phyloP scores from a whole-genome alignment of 1,140 invertebrate genomes.

The Reticulitermes speratus region DNA sequence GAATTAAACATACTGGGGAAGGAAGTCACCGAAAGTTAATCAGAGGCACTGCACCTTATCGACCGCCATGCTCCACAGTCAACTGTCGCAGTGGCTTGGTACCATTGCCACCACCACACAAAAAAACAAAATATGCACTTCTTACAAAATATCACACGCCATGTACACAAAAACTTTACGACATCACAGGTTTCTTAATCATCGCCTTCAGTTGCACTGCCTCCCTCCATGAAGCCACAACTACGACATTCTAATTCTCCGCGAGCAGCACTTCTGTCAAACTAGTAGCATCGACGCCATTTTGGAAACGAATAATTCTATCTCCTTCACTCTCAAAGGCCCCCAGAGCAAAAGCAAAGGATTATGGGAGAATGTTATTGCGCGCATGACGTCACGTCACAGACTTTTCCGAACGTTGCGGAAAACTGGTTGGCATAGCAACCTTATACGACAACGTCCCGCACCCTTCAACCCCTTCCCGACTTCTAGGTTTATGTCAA shows the following conservation, averaged over 20 bases:
- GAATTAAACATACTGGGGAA: neutral
- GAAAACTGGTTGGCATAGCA: slow-evolving; percentile 14
- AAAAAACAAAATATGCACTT: neutral
- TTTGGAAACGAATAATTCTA: slow-evolving; percentile 2
- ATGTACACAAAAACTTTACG: neutral
- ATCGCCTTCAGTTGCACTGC: neutral
- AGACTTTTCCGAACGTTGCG: neutral
- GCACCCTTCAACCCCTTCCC: neutral
- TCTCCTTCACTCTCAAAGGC: neutral
- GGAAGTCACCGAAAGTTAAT: neutral
- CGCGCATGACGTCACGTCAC: slow-evolving; percentile 6
- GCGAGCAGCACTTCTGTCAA: neutral
- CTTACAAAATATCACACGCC: neutral
- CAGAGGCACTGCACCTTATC: neutral
- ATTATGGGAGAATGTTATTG: slow-evolving; percentile 15
- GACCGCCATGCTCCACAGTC: neutral
- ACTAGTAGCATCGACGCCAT: neutral
- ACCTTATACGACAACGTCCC: neutral
- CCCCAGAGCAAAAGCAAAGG: neutral
- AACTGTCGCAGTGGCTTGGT: neutral
- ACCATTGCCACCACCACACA: neutral
- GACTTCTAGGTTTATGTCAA: neutral
- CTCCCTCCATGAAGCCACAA: neutral
- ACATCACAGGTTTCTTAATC: neutral
- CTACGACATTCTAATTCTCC: neutral